These are phyloP conservation scores for Reinhardtius hippoglossoides DNA, from an alignment of 2,113 vertebrate genomes.

Conservation along the genomic window DNA sequence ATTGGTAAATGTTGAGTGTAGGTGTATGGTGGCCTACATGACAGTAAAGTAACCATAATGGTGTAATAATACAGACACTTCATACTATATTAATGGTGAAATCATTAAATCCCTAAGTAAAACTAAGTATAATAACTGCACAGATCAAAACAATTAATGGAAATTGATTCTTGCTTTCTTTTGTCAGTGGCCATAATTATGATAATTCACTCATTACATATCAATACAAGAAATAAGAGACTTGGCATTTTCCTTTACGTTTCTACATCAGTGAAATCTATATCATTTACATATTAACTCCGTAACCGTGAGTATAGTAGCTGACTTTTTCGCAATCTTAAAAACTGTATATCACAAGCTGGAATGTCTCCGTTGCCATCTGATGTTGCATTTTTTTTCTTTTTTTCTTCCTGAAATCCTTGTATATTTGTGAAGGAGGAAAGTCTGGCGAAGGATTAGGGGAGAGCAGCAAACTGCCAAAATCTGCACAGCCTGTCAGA, in stretches of 20 bases:
- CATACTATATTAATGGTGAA: no score
- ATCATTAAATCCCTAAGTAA: no score
- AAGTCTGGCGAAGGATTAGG: conserved; percentile 80
- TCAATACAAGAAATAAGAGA: neutral
- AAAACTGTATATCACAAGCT: conserved; percentile 65
- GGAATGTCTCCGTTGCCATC: conserved; percentile 66
- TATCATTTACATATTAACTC: neutral
- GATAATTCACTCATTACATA: neutral
- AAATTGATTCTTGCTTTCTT: no score
- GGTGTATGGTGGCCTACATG: no score
- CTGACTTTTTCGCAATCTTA: neutral
- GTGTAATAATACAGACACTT: no score
- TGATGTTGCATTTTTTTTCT: conserved; percentile 67
- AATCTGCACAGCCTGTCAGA: conserved; percentile 81
- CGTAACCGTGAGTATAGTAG: conserved; percentile 7
- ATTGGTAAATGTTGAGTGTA: no score
- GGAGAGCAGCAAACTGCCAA: conserved; percentile 79
- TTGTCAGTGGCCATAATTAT: neutral
- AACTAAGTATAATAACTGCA: neutral
- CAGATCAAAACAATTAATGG: neutral
- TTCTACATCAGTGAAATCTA: conserved; percentile 2
- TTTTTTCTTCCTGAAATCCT: conserved; percentile 55
- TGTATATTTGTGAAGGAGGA: conserved; percentile 76
- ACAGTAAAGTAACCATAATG: no score
- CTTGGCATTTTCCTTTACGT: neutral